Percentiles rank a stretch among this genome's conserved stretches.
These are phyloP conservation scores for Metacarcinus magister DNA, from an alignment of 2,888 invertebrate genomes.

Conservation along the genomic window DNA sequence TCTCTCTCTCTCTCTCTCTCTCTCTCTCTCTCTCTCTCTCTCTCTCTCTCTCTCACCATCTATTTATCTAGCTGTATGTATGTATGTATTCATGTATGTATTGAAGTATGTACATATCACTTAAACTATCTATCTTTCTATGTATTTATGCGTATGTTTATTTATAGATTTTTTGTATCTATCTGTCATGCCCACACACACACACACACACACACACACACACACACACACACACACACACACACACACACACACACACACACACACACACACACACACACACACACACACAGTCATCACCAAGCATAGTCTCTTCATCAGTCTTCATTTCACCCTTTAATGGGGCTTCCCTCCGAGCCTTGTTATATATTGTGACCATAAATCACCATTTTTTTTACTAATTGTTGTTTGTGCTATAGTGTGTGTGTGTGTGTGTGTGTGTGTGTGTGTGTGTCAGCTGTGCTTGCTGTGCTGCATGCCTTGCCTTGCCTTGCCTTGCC, in stretches of 20 bases:
- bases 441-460: background rate
- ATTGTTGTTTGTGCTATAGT: background rate
- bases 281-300: background rate
- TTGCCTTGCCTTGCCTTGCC: no score
- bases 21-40: no score
- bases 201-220: constrained; percentile 30
- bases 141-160: background rate
- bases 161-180: background rate
- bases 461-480: no score
- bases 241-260: background rate
- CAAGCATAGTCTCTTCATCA: background rate
- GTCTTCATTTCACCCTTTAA: constrained; percentile 29
- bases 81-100: background rate
- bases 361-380: background rate
- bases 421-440: constrained; percentile 51
- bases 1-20: background rate
- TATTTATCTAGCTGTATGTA: background rate
- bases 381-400: background rate
- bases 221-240: constrained; percentile 34
- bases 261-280: constrained; percentile 44
- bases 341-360: background rate
- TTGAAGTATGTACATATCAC: background rate
- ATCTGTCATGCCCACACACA: background rate
- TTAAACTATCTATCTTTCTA: background rate
- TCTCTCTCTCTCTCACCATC: no score